These are phyloP conservation scores for Prionailurus viverrinus DNA, from an alignment of 2,113 vertebrate species.

Conservation along the genomic window DNA sequence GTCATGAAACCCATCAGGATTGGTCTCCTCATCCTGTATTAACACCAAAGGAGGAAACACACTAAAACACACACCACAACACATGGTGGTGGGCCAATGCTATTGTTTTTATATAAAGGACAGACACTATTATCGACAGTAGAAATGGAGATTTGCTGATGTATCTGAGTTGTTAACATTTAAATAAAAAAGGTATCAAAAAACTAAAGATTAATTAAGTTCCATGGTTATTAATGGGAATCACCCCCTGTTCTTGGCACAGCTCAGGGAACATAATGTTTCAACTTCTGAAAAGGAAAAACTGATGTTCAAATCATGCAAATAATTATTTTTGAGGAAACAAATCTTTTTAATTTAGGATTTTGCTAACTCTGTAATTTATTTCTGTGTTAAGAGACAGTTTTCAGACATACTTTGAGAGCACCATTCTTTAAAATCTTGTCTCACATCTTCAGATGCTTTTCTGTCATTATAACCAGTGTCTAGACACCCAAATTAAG, in stretches of 20 bases:
- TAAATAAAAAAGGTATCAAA: constrained; percentile 23
- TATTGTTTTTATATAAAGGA: background rate
- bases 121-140: background rate
- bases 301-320: constrained; percentile 55
- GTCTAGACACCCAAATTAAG: constrained; percentile 89
- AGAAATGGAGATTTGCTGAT: background rate
- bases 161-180: background rate
- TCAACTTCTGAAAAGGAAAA: constrained; percentile 45
- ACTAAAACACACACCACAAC: background rate
- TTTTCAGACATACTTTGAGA: constrained; percentile 81
- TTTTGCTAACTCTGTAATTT: constrained; percentile 75
- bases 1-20: background rate
- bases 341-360: constrained; percentile 71
- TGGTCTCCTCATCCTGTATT: background rate
- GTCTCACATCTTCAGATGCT: constrained; percentile 85
- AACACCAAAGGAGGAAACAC: background rate
- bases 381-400: constrained; percentile 76
- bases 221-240: constrained; percentile 11
- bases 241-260: background rate
- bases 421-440: constrained; percentile 82
- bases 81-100: background rate
- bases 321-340: constrained; percentile 82
- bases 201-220: constrained; percentile 39
- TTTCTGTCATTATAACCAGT: constrained; percentile 82
- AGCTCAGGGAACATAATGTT: constrained; percentile 41